Evolutionary conservation across 2,113 vertebrate species (phyloP).

Genomic region (Varanus salvator): DNA sequence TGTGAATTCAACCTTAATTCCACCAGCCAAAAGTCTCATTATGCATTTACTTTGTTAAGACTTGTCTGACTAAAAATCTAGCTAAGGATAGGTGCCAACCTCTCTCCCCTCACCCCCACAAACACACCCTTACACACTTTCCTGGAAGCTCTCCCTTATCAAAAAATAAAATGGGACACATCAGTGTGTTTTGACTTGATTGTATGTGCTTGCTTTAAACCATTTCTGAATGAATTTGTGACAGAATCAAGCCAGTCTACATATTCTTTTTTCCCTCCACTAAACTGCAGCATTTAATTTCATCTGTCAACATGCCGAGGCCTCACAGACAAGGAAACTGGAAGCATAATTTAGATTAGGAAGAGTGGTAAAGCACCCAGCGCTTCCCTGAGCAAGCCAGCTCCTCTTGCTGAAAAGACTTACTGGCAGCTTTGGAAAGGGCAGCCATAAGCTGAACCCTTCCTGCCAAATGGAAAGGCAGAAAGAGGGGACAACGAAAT

Average conservation of each 20-base stretch:
- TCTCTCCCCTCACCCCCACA: neutral
- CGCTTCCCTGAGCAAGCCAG: slow-evolving; percentile 6
- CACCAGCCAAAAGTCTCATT: neutral
- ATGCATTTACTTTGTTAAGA: neutral
- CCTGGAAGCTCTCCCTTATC: neutral
- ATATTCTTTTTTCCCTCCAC: neutral
- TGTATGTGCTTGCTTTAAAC: neutral
- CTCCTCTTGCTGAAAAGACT: neutral
- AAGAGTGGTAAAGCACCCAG: neutral
- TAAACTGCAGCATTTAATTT: slow-evolving; percentile 29
- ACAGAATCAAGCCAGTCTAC: neutral
- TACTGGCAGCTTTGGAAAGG: slow-evolving; percentile 16
- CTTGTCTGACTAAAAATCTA: neutral
- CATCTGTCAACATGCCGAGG: neutral
- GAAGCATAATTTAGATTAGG: slow-evolving; percentile 19
- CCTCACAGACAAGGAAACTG: neutral
- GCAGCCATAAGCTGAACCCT: slow-evolving; percentile 33
- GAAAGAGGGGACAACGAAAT: neutral
- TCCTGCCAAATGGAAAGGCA: neutral
- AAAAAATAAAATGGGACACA: neutral
- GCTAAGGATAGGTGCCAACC: neutral
- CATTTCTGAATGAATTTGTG: neutral
- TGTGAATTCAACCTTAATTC: neutral
- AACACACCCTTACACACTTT: neutral
- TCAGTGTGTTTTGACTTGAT: neutral